Conservation (phyloP, 2,888 invertebrate genomes). For the Zele albiditarsus region DNA sequence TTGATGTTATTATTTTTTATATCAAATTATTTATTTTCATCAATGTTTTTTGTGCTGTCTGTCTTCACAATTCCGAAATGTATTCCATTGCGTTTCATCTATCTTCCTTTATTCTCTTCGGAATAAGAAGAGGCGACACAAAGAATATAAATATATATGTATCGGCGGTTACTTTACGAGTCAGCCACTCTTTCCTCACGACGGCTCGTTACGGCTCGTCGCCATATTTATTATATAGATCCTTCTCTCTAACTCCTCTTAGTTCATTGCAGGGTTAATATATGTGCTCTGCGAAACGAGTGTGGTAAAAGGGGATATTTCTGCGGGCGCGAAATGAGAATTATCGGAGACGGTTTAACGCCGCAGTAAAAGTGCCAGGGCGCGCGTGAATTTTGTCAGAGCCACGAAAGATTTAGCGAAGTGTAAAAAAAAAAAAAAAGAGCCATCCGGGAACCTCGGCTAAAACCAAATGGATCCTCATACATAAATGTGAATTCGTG, state of each 20-base stretch:
- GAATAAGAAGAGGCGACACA: slow-evolving; percentile 12
- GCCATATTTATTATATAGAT: slow-evolving; percentile 14
- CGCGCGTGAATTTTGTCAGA: not conserved
- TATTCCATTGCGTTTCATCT: not conserved
- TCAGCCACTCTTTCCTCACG: slow-evolving; percentile 23
- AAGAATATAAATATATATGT: slow-evolving; percentile 35
- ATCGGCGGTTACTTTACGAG: slow-evolving; percentile 49
- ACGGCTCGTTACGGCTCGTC: slow-evolving; percentile 33
- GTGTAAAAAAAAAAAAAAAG: not conserved
- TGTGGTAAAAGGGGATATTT: slow-evolving; percentile 25
- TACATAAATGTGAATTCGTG: no score
- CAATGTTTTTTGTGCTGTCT: not conserved
- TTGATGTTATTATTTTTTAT: slow-evolving; percentile 7
- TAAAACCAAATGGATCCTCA: no score
- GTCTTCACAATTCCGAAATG: not conserved
- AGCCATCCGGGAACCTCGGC: no score
- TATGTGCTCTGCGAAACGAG: slow-evolving; percentile 31
- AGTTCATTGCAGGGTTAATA: slow-evolving; percentile 20
- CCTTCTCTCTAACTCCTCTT: not conserved
- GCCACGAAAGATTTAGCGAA: slow-evolving; percentile 5
- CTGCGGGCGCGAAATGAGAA: not conserved
- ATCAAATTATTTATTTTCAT: not conserved
- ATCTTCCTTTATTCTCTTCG: slow-evolving; percentile 11
- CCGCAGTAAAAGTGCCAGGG: slow-evolving; percentile 22
- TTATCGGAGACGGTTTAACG: slow-evolving; percentile 29